A percentile compares a stretch with the other conserved stretches of the same genome.
Evolutionary conservation across 2,888 invertebrate species (phyloP).

Genomic region (Brenthis daphne): DNA sequence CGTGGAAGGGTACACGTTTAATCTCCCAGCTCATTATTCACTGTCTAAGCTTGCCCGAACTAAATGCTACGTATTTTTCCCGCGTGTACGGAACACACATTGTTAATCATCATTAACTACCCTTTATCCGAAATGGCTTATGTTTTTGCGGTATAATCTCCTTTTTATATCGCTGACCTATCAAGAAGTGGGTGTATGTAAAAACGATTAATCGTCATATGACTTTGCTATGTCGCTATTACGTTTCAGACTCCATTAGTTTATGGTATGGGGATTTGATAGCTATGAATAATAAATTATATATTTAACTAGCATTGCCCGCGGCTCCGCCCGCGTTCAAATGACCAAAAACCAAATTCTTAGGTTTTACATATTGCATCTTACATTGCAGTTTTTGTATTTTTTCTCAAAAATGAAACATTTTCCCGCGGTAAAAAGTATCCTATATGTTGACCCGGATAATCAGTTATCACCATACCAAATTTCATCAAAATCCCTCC

Average conservation of each 20-base stretch:
- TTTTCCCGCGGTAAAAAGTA: too few relatives aligned
- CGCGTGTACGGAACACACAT: conserved; percentile 35
- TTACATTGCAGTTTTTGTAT: too few relatives aligned
- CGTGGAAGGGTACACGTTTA: conserved; percentile 22
- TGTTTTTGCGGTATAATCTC: conserved; percentile 27
- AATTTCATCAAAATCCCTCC: too few relatives aligned
- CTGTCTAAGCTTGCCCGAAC: conserved; percentile 35
- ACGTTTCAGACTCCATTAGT: conserved; percentile 7
- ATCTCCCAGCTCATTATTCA: conserved; percentile 38
- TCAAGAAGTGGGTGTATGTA: conserved; percentile 12
- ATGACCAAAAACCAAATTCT: too few relatives aligned
- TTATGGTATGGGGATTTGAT: not conserved
- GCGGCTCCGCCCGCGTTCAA: too few relatives aligned
- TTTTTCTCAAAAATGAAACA: too few relatives aligned
- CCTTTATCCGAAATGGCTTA: conserved; percentile 26
- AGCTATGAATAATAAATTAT: too few relatives aligned
- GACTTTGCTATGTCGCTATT: conserved; percentile 3
- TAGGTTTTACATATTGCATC: too few relatives aligned
- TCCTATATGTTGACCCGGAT: too few relatives aligned
- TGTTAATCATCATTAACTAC: conserved; percentile 39
- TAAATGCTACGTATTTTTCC: conserved; percentile 37
- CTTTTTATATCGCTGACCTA: conserved; percentile 24
- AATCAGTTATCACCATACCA: too few relatives aligned
- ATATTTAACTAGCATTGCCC: too few relatives aligned
- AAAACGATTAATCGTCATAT: conserved; percentile 16